phyloP scores from a whole-genome alignment of 2,113 vertebrate species.

The Cyphomyrus discorhynchus region DNA sequence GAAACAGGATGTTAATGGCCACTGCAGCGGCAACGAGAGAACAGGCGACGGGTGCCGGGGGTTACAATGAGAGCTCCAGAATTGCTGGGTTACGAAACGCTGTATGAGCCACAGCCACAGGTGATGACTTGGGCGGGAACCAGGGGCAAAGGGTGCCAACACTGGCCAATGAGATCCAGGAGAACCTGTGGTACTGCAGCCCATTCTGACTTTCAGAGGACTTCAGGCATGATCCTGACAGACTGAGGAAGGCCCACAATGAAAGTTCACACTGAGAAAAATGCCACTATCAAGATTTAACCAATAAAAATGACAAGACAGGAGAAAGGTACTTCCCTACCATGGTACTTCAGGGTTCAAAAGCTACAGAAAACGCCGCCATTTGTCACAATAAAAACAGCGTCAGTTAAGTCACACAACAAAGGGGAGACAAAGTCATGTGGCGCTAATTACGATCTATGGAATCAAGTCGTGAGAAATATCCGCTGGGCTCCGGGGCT shows the following conservation, averaged over 20 bases:
- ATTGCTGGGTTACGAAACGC: not conserved
- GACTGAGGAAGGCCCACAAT: not conserved
- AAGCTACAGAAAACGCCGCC: not conserved
- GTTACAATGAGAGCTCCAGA: slow-evolving; percentile 22
- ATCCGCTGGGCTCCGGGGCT: not conserved
- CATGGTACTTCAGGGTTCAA: not conserved
- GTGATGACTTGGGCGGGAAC: not conserved
- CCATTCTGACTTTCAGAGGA: not conserved
- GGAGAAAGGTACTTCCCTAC: not conserved
- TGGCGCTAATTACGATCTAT: not conserved
- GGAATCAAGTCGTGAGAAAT: slow-evolving; percentile 16
- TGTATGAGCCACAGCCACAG: not conserved
- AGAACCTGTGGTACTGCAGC: not conserved
- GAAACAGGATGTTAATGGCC: slow-evolving; percentile 60
- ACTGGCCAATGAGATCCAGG: not conserved
- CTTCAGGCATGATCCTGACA: not conserved
- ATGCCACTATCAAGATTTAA: not conserved
- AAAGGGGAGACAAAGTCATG: not conserved
- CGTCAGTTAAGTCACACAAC: not conserved
- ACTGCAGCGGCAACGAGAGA: slow-evolving; percentile 45
- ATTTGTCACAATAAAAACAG: not conserved
- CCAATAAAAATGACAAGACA: not conserved
- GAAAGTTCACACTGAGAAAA: not conserved
- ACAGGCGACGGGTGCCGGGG: slow-evolving; percentile 17
- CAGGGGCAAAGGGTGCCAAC: not conserved